Percentiles rank a stretch among this genome's conserved stretches.
These are phyloP conservation scores for Betta splendens DNA, from an alignment of 2,797 vertebrate species.

Conservation along the genomic window DNA sequence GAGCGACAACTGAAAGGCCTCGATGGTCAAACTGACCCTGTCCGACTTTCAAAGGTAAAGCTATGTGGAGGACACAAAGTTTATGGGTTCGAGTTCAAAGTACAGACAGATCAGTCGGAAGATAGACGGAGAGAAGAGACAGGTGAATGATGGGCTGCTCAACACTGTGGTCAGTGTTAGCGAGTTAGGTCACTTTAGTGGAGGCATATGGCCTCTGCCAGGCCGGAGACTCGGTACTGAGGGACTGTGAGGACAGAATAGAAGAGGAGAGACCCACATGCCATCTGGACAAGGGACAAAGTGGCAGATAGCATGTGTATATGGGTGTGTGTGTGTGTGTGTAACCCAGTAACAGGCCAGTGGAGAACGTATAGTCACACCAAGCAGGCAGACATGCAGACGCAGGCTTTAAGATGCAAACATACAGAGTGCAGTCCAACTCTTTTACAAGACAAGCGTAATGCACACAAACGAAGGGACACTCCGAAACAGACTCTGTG, in stretches of 20 bases:
- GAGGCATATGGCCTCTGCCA: constrained; percentile 62
- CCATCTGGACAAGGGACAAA: constrained; percentile 71
- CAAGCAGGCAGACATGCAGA: not conserved
- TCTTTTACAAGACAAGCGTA: constrained; percentile 9
- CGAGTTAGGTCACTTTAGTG: constrained; percentile 47
- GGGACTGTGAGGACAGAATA: constrained; percentile 59
- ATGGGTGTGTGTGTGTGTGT: constrained; percentile 26
- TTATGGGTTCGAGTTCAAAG: constrained; percentile 1
- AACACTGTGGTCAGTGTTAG: constrained; percentile 47
- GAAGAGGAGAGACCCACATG: constrained; percentile 53
- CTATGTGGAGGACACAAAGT: not conserved
- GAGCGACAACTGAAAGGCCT: constrained; percentile 3
- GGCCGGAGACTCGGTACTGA: constrained; percentile 49
- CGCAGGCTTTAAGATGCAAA: constrained; percentile 20
- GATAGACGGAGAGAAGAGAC: constrained; percentile 3
- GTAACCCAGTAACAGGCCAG: constrained; percentile 56
- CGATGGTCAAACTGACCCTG: constrained; percentile 4
- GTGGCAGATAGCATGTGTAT: constrained; percentile 24
- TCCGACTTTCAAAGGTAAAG: not conserved
- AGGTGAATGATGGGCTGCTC: constrained; percentile 17
- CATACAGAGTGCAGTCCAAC: constrained; percentile 21
- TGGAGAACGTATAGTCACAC: constrained; percentile 27
- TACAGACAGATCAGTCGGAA: not conserved
- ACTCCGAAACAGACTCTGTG: constrained; percentile 57
- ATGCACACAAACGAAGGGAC: constrained; percentile 22